Evolutionary conservation across 2,113 vertebrate genomes (phyloP).

Genomic region (Capra hircus): DNA sequence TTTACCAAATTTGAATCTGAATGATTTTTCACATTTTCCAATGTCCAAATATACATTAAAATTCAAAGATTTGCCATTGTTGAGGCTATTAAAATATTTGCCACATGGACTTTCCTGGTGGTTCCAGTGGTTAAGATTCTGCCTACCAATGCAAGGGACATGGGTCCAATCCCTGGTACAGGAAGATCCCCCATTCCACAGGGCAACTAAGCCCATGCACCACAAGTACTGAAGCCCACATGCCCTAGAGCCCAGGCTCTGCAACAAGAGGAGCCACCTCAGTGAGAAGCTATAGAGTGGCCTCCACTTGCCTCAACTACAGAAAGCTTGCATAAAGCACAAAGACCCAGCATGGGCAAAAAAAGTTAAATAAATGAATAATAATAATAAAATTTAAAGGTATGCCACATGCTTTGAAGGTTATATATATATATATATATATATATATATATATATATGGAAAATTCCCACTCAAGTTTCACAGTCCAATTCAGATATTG

Average conservation of each 20-base stretch:
- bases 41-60: background rate
- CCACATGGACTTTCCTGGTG: background rate
- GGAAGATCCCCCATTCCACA: background rate
- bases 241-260: background rate
- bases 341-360: background rate
- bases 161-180: background rate
- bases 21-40: background rate
- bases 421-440: background rate
- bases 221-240: background rate
- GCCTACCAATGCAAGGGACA: background rate
- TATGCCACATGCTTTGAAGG: background rate
- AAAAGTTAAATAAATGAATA: background rate
- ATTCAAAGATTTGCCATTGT: background rate
- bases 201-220: background rate
- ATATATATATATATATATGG: background rate
- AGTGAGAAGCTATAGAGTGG: background rate
- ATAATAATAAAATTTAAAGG: background rate
- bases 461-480: background rate
- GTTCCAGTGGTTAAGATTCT: background rate
- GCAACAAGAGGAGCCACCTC: background rate
- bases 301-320: background rate
- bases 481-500: background rate
- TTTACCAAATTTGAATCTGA: slow-evolving; percentile 15
- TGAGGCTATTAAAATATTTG: background rate
- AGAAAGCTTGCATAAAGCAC: background rate